These are phyloP conservation scores for Pristionchus exspectatus DNA, from an alignment of 2,888 invertebrate genomes.

Conservation along the genomic window DNA sequence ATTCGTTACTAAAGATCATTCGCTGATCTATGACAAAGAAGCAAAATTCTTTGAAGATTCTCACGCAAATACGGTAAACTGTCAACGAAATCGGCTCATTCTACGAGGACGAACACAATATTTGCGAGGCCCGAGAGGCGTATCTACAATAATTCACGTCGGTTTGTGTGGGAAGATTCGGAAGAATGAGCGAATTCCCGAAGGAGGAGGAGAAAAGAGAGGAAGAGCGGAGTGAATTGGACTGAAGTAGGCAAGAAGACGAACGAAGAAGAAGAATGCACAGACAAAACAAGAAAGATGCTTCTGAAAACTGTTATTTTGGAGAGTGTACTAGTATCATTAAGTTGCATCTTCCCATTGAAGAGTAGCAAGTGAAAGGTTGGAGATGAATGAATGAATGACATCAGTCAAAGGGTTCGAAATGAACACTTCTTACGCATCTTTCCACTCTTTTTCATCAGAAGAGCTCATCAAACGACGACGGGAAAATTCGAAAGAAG, in stretches of 20 bases:
- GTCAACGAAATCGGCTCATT: background rate
- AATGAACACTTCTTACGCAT: background rate
- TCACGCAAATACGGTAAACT: background rate
- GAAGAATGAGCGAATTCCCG: conserved; percentile 36
- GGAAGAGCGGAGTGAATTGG: conserved; percentile 23
- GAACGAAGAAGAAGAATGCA: background rate
- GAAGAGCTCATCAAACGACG: conserved; percentile 35
- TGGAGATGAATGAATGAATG: background rate
- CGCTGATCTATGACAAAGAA: background rate
- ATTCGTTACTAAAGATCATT: conserved; percentile 5
- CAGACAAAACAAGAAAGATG: conserved; percentile 15
- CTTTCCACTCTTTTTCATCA: background rate
- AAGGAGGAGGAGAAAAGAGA: background rate
- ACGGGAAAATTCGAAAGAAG: conserved; percentile 20
- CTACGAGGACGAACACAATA: background rate
- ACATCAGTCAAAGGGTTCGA: background rate
- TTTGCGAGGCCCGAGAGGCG: background rate
- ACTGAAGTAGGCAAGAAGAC: conserved; percentile 34
- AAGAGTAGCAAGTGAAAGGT: background rate
- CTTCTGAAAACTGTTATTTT: conserved; percentile 11
- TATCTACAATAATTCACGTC: background rate
- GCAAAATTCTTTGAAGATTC: background rate
- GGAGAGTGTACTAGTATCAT: background rate
- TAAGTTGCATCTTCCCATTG: background rate
- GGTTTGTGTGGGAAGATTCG: conserved; percentile 23